Conservation (phyloP, 1,140 invertebrate genomes). For the Belonocnema kinseyi region DNA sequence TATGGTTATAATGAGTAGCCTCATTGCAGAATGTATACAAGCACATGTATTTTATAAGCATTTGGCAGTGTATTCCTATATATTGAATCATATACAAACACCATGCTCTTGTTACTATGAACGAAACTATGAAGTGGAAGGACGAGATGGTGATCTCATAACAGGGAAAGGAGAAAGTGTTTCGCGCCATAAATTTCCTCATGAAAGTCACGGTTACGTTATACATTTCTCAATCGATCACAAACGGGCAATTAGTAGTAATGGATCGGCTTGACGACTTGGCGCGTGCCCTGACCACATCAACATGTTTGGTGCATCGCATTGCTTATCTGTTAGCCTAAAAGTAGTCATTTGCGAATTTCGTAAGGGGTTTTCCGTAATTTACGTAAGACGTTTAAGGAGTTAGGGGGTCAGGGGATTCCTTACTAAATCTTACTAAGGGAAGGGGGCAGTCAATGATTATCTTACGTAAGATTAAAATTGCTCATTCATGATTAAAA, state of each 20-base stretch:
- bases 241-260: slow-evolving; percentile 37
- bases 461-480: too few species aligned
- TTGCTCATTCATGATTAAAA: too few species aligned
- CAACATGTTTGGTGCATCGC: neutral
- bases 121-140: neutral
- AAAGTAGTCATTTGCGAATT: neutral
- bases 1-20: too few species aligned
- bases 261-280: slow-evolving; percentile 34
- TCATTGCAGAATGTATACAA: too few species aligned
- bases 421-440: too few species aligned
- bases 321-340: neutral
- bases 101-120: neutral
- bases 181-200: slow-evolving; percentile 56
- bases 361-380: too few species aligned
- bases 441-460: too few species aligned
- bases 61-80: too few species aligned
- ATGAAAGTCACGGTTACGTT: slow-evolving; percentile 69
- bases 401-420: too few species aligned
- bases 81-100: too few species aligned
- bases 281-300: slow-evolving; percentile 37
- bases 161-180: slow-evolving; percentile 74
- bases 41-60: too few species aligned
- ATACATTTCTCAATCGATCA: slow-evolving; percentile 54
- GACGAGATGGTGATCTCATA: slow-evolving; percentile 68
- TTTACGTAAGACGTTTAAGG: too few species aligned